Percentiles rank a stretch among this genome's conserved stretches.
Conservation (phyloP, 1,140 invertebrate species). For the Rhizoglyphus robini region DNA sequence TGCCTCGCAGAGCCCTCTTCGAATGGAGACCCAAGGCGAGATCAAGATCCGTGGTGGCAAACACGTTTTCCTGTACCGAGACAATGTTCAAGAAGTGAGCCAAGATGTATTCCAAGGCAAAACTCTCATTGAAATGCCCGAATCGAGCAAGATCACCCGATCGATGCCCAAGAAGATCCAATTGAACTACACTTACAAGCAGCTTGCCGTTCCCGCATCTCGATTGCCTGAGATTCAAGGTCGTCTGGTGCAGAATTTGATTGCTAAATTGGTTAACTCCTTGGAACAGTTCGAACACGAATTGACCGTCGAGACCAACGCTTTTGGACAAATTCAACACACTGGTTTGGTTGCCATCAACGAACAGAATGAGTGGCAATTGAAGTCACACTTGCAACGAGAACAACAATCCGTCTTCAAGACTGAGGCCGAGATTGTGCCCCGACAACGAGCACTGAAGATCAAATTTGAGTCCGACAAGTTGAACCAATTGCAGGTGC, state of each 20-base stretch:
- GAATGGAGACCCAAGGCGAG: background rate
- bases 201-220: background rate
- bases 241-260: background rate
- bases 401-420: background rate
- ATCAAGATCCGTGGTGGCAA: background rate
- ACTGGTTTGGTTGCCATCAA: background rate
- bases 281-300: background rate
- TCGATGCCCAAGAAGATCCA: background rate
- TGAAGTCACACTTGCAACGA: background rate
- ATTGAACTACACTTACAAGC: background rate
- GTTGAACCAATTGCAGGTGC: background rate
- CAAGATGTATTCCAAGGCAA: background rate
- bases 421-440: background rate
- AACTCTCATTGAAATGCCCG: background rate
- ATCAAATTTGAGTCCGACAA: background rate
- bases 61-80: background rate
- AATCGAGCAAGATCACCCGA: background rate
- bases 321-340: background rate
- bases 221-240: background rate
- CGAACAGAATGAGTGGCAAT: background rate
- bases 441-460: background rate
- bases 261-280: background rate
- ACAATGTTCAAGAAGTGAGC: background rate
- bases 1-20: background rate
- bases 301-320: background rate